A percentile compares a stretch with the other conserved stretches of the same genome.
Evolutionary conservation across 2,113 vertebrate genomes (phyloP).

Genomic region (Charina bottae): DNA sequence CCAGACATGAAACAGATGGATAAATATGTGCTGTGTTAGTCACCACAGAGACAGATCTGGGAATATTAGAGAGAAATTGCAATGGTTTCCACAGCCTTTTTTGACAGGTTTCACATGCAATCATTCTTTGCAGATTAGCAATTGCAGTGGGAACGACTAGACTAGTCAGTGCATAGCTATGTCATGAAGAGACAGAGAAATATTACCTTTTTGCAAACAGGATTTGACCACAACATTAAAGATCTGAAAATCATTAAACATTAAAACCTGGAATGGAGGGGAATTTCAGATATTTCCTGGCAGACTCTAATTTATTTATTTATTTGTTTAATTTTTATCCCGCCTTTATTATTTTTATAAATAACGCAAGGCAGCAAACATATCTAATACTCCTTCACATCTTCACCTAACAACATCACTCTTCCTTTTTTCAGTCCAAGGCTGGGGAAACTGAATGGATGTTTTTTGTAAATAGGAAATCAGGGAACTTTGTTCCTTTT

Average conservation of each 20-base stretch:
- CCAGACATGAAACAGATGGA: constrained; percentile 64
- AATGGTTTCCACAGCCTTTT: constrained; percentile 12
- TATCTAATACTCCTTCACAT: no score
- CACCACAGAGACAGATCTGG: constrained; percentile 59
- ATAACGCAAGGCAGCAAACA: no score
- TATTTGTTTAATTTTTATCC: no score
- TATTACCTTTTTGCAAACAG: not conserved
- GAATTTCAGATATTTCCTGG: not conserved
- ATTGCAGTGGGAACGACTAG: constrained; percentile 25
- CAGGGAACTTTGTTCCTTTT: not conserved
- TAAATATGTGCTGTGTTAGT: constrained; percentile 62
- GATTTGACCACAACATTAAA: not conserved
- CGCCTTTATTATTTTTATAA: no score
- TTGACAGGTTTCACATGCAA: constrained; percentile 50
- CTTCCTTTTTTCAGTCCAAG: not conserved
- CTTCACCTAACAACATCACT: not conserved
- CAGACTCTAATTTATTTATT: not conserved
- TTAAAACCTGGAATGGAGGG: not conserved
- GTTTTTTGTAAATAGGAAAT: not conserved
- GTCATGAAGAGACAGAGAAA: constrained; percentile 30
- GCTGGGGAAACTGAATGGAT: not conserved
- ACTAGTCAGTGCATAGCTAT: not conserved
- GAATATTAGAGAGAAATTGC: constrained; percentile 12
- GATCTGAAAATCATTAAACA: not conserved
- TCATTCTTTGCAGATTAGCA: constrained; percentile 52